These are phyloP conservation scores for Drosophila leontia DNA, from an alignment of 1,140 invertebrate species.

Conservation along the genomic window DNA sequence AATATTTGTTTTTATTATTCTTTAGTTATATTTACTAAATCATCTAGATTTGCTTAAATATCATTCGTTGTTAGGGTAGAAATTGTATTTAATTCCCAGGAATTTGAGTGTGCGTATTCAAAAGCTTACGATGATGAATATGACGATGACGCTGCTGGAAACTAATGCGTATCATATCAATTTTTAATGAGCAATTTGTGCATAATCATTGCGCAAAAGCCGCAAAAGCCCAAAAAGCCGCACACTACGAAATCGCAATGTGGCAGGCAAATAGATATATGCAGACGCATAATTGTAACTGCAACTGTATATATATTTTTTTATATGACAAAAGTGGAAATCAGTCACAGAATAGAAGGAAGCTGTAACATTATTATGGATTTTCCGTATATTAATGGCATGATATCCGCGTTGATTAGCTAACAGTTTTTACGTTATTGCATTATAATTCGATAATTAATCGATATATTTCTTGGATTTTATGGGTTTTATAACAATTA, in stretches of 20 bases:
- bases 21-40: background rate
- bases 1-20: background rate
- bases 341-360: constrained; percentile 2
- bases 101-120: background rate
- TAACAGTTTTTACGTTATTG: no score
- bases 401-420: background rate
- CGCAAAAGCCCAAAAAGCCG: constrained; percentile 54
- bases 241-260: constrained; percentile 38
- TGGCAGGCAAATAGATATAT: constrained; percentile 5
- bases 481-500: no score
- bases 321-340: constrained; percentile 3
- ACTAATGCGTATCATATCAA: constrained; percentile 55
- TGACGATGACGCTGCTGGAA: constrained; percentile 30
- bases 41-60: background rate
- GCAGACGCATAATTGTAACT: background rate
- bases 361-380: background rate
- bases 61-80: background rate
- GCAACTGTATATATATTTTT: constrained; percentile 7
- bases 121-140: constrained; percentile 7
- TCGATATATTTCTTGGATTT: no score
- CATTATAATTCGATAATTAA: no score
- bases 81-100: background rate
- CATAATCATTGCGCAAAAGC: constrained; percentile 52
- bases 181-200: constrained; percentile 70
- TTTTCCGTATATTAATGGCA: background rate